Evolutionary conservation across 2,797 vertebrate genomes (phyloP).

Genomic region (Eupleurogrammus muticus): DNA sequence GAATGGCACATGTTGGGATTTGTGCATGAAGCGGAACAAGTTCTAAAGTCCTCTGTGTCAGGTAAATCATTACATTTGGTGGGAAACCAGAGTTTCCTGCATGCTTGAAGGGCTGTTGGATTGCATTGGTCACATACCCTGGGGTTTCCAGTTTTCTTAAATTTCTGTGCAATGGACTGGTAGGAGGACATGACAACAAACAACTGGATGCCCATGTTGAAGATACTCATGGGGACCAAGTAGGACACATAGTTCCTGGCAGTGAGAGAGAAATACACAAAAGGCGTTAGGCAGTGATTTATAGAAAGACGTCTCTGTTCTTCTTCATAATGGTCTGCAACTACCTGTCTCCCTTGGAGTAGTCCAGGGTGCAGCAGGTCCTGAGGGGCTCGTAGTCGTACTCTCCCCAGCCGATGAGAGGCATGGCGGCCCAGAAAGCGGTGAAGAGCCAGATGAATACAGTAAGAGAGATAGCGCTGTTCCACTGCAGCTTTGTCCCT

Average conservation of each 20-base stretch:
- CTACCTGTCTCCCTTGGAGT: conserved; percentile 93
- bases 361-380: conserved; percentile 96
- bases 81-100: neutral
- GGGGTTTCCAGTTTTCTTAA: conserved; percentile 89
- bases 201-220: conserved; percentile 91
- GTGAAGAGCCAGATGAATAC: conserved; percentile 91
- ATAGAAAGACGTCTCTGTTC: neutral
- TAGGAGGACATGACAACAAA: conserved; percentile 92
- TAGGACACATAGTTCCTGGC: conserved; percentile 93
- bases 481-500: conserved; percentile 93
- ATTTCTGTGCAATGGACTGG: conserved; percentile 91
- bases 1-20: conserved; percentile 27
- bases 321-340: neutral
- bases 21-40: neutral
- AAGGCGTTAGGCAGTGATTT: neutral
- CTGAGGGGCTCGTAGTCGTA: conserved; percentile 95
- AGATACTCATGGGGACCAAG: conserved; percentile 91
- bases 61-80: conserved; percentile 1
- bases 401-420: conserved; percentile 94
- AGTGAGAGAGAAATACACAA: conserved; percentile 18
- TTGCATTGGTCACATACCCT: conserved; percentile 81
- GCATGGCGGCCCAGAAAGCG: conserved; percentile 94
- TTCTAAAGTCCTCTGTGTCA: conserved; percentile 7
- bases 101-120: neutral
- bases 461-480: conserved; percentile 83